These are phyloP conservation scores for Heterotis niloticus DNA, from an alignment of 2,113 vertebrate genomes.

Conservation along the genomic window DNA sequence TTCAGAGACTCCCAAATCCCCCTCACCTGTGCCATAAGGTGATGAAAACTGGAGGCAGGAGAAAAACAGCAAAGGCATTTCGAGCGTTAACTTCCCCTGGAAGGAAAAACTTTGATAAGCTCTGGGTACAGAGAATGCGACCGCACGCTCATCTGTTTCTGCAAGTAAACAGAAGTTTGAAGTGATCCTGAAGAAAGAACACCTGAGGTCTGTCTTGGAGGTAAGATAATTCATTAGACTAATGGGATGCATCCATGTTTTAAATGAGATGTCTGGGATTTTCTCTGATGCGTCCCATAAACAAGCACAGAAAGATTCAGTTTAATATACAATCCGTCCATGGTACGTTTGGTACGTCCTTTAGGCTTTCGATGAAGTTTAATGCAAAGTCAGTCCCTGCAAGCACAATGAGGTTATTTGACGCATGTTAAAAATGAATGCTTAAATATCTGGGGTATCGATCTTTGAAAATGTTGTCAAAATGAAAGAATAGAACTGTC, in stretches of 20 bases:
- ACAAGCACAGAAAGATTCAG: conserved; percentile 23
- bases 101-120: conserved; percentile 22
- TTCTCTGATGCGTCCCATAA: conserved; percentile 37
- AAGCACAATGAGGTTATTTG: conserved; percentile 16
- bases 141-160: neutral
- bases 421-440: neutral
- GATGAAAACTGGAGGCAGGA: conserved; percentile 50
- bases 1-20: conserved; percentile 59
- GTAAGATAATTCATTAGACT: conserved; percentile 54
- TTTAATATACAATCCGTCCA: conserved; percentile 12
- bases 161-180: conserved; percentile 38
- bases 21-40: conserved; percentile 55
- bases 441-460: neutral
- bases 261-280: conserved; percentile 38
- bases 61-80: conserved; percentile 39
- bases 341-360: conserved; percentile 1
- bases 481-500: neutral
- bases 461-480: neutral
- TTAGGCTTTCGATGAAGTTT: neutral
- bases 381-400: neutral
- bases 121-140: conserved; percentile 32
- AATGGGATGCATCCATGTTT: conserved; percentile 39
- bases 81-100: conserved; percentile 35
- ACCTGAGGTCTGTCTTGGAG: conserved; percentile 43
- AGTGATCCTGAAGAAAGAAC: conserved; percentile 43